Conservation (phyloP, 2,888 invertebrate species). For the Heliconius sara region DNA sequence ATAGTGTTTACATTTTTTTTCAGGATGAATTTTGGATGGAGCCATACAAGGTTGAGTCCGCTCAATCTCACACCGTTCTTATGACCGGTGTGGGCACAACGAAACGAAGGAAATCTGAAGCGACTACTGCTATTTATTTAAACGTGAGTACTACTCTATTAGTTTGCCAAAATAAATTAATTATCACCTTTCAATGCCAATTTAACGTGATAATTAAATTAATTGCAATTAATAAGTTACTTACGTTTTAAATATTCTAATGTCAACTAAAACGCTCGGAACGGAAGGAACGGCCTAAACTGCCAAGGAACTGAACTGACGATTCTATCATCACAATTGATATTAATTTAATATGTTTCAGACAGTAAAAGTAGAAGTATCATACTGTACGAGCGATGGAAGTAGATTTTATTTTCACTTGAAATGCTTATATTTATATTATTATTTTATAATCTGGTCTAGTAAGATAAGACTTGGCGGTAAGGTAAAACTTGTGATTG, state of each 20-base stretch:
- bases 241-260: too few species aligned
- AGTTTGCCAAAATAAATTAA: too few species aligned
- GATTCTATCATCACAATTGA: too few species aligned
- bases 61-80: conserved; percentile 65
- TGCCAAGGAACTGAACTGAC: too few species aligned
- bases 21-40: conserved; percentile 81
- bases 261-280: too few species aligned
- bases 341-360: too few species aligned
- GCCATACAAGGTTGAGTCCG: conserved; percentile 68
- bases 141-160: conserved; percentile 62
- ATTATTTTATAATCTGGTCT: too few species aligned
- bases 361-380: background rate
- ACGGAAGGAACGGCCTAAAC: too few species aligned
- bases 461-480: too few species aligned
- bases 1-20: conserved; percentile 24
- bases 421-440: background rate
- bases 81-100: conserved; percentile 69
- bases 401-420: background rate
- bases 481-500: background rate
- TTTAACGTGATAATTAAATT: too few species aligned
- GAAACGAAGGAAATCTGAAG: conserved; percentile 65
- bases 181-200: too few species aligned
- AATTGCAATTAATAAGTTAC: too few species aligned
- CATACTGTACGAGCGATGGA: background rate
- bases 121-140: conserved; percentile 75